phyloP scores from a whole-genome alignment of 1,140 invertebrate species.

The Chlorops oryzae region DNA sequence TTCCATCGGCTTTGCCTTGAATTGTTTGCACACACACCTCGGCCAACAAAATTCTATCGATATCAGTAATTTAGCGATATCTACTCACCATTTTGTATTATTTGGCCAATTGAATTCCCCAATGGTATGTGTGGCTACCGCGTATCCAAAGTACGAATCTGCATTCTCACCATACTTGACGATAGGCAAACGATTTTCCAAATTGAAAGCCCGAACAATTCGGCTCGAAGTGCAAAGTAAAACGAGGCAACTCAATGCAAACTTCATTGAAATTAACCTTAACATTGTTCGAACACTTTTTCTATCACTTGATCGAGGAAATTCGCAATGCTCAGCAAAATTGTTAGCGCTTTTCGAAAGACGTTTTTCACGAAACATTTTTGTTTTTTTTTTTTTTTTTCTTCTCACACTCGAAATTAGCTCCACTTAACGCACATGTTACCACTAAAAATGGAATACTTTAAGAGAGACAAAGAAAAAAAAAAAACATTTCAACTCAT shows the following conservation, averaged over 20 bases:
- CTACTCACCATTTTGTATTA: conserved; percentile 42
- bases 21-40: not conserved
- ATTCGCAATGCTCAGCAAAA: not conserved
- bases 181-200: conserved; percentile 40
- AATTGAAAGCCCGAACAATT: conserved; percentile 27
- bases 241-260: not conserved
- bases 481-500: too few relatives aligned
- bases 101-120: conserved; percentile 35
- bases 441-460: too few relatives aligned
- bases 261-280: not conserved
- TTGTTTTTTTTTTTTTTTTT: not conserved
- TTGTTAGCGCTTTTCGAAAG: not conserved
- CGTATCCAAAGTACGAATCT: conserved; percentile 41
- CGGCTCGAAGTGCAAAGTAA: too few relatives aligned
- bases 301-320: not conserved
- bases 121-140: conserved; percentile 39
- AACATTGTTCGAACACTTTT: not conserved
- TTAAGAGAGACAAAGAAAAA: too few relatives aligned
- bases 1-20: not conserved
- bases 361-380: too few relatives aligned
- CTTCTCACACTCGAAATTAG: not conserved
- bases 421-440: too few relatives aligned
- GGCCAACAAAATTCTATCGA: not conserved
- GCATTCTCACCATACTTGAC: conserved; percentile 34
- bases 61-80: not conserved